These are phyloP conservation scores for Leptinotarsa texana DNA, from an alignment of 1,140 invertebrate genomes.

Conservation along the genomic window DNA sequence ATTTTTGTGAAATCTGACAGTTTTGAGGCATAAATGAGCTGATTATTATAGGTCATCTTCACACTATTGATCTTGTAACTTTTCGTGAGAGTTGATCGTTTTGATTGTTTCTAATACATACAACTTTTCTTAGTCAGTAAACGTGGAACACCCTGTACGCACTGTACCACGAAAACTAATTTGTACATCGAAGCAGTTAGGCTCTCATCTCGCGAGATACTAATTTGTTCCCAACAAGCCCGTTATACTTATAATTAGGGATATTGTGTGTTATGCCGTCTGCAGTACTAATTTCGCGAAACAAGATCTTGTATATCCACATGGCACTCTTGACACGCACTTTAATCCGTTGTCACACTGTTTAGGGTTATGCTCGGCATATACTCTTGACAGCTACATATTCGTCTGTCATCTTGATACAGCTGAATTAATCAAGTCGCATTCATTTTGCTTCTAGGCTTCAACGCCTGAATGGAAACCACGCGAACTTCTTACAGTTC, in stretches of 20 bases:
- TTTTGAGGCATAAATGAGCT: too few relatives aligned
- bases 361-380: neutral
- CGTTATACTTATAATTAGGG: neutral
- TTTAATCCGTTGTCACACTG: neutral
- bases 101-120: too few relatives aligned
- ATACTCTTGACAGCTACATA: neutral
- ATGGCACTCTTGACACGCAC: neutral
- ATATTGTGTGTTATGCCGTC: neutral
- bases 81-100: too few relatives aligned
- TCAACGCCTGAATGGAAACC: neutral
- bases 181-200: neutral
- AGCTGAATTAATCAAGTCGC: neutral
- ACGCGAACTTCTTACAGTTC: neutral
- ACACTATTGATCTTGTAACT: too few relatives aligned
- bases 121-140: too few relatives aligned
- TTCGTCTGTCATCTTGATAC: neutral
- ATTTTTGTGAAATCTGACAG: too few relatives aligned
- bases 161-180: neutral
- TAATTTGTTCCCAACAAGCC: conserved; percentile 5
- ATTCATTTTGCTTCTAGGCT: neutral
- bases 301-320: conserved; percentile 2
- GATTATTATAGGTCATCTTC: too few relatives aligned
- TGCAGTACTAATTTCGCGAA: neutral
- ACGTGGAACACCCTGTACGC: too few relatives aligned
- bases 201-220: neutral